A percentile compares a stretch with the other conserved stretches of the same genome.
Conservation (phyloP, 2,113 vertebrate species). For the Microtus richardsoni region DNA sequence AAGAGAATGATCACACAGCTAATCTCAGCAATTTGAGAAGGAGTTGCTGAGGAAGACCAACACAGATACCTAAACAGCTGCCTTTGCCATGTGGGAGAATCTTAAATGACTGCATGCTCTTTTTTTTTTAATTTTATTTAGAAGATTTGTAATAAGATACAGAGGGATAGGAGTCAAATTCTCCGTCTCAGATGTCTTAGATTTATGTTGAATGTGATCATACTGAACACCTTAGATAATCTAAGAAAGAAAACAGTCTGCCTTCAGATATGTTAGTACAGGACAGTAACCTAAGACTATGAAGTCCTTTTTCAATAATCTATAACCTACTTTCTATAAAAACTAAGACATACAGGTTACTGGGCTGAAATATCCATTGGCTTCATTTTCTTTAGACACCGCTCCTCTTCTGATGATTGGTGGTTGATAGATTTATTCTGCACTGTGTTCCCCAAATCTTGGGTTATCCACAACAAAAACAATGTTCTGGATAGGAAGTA, state of each 20-base stretch:
- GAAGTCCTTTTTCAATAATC: neutral
- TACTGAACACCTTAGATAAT: neutral
- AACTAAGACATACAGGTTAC: neutral
- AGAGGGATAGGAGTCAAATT: neutral
- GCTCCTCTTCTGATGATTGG: neutral
- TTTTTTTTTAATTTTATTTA: too few relatives aligned
- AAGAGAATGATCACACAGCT: conserved; percentile 9
- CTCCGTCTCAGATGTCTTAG: neutral
- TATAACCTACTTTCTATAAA: conserved; percentile 9
- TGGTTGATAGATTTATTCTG: neutral
- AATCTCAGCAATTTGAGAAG: conserved; percentile 29
- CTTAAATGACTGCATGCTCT: neutral
- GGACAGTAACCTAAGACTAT: neutral
- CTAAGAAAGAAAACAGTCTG: neutral
- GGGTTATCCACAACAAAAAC: neutral
- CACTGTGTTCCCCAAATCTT: neutral
- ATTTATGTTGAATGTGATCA: neutral
- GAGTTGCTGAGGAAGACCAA: neutral
- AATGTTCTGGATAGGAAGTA: neutral
- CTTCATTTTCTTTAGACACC: neutral
- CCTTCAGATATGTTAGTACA: neutral
- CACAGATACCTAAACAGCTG: neutral
- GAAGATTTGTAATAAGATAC: neutral
- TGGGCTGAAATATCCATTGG: conserved; percentile 28
- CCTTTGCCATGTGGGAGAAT: neutral